Percentiles rank a stretch among this genome's conserved stretches.
phyloP scores from a whole-genome alignment of 2,113 vertebrate genomes.

The Ptyas mucosa region DNA sequence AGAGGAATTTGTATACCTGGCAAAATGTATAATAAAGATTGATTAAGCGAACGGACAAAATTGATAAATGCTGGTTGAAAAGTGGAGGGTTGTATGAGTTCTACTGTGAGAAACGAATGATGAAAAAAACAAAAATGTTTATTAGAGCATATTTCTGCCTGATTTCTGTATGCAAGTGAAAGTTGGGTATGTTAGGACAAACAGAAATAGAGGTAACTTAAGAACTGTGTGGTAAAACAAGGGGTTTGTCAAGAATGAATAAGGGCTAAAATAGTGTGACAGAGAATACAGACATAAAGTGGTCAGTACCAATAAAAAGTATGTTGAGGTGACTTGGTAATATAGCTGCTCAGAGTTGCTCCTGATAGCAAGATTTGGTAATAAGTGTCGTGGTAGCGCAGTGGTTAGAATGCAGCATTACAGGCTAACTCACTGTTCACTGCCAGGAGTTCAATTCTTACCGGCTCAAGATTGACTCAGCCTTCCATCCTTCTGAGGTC shows the following conservation, averaged over 20 bases:
- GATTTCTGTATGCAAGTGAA: neutral
- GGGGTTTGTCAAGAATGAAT: neutral
- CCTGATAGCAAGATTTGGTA: neutral
- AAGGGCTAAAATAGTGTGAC: neutral
- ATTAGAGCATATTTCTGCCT: neutral
- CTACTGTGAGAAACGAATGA: neutral
- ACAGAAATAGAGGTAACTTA: neutral
- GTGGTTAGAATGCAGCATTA: neutral
- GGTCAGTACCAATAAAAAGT: neutral
- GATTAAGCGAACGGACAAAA: neutral
- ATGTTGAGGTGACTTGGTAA: neutral
- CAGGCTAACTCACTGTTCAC: neutral
- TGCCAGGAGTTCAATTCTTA: neutral
- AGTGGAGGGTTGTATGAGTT: neutral
- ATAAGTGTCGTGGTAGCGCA: neutral
- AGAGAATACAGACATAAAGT: neutral
- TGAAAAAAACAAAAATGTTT: neutral
- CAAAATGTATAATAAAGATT: neutral
- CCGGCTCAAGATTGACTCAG: neutral
- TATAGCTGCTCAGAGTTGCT: neutral
- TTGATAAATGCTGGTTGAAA: neutral
- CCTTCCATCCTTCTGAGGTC: neutral
- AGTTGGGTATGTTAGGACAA: neutral
- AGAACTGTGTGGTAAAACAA: neutral
- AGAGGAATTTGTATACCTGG: neutral